phyloP scores from a whole-genome alignment of 1,140 invertebrate genomes.

The Harlomillsia oculata region DNA sequence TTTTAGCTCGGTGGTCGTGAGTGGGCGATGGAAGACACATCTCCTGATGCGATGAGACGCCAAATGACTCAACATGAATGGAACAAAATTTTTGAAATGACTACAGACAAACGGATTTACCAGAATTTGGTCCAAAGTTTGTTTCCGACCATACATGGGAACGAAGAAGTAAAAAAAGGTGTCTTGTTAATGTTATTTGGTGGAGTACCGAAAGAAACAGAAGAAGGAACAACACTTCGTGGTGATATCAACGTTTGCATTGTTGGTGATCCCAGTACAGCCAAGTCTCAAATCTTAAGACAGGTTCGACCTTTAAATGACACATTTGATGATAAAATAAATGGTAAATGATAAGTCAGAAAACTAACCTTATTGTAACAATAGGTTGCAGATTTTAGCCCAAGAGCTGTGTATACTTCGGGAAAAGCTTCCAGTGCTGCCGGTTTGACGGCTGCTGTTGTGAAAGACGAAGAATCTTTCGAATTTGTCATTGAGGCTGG shows the following conservation, averaged over 20 bases:
- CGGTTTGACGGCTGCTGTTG: conserved; percentile 95
- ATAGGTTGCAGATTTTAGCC: conserved; percentile 84
- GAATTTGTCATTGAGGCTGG: conserved; percentile 99
- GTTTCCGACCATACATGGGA: conserved; percentile 96
- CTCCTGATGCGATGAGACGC: conserved; percentile 81
- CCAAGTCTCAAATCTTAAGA: conserved; percentile 95
- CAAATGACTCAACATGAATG: conserved; percentile 92
- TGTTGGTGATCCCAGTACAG: conserved; percentile 97
- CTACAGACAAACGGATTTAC: conserved; percentile 82
- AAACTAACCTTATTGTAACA: conserved; percentile 18
- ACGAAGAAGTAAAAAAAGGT: conserved; percentile 93
- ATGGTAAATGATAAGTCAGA: conserved; percentile 84
- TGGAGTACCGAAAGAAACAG: conserved; percentile 90
- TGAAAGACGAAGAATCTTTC: conserved; percentile 90
- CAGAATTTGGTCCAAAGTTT: conserved; percentile 83
- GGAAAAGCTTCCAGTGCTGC: conserved; percentile 97
- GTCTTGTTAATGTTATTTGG: conserved; percentile 95
- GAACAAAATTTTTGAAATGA: conserved; percentile 96
- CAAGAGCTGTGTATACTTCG: conserved; percentile 93
- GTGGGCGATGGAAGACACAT: conserved; percentile 66
- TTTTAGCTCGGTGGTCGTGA: conserved; percentile 61
- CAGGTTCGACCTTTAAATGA: conserved; percentile 46
- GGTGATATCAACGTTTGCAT: conserved; percentile 98
- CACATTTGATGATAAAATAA: conserved; percentile 37
- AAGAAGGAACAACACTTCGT: conserved; percentile 71